Conservation (phyloP, 2,113 vertebrate genomes). For the Oryzias curvinotus region DNA sequence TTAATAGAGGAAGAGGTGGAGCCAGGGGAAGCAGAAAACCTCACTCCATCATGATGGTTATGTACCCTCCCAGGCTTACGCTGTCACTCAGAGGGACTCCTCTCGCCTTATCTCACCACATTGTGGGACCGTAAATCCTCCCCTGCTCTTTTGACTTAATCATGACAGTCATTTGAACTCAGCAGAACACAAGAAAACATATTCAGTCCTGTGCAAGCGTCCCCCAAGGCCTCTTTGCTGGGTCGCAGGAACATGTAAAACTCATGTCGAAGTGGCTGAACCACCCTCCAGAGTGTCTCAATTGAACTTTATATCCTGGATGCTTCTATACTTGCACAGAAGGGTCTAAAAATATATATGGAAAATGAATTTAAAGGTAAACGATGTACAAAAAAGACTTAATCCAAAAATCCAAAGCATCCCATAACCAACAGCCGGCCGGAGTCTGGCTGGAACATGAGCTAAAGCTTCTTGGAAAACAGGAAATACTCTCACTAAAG, state of each 20-base stretch:
- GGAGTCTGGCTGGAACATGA: constrained; percentile 30
- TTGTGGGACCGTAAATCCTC: constrained; percentile 77
- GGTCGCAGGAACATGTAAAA: constrained; percentile 40
- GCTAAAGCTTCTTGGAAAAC: constrained; percentile 52
- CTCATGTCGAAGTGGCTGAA: constrained; percentile 34
- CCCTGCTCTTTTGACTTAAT: constrained; percentile 78
- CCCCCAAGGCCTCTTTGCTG: constrained; percentile 41
- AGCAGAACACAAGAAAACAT: constrained; percentile 67
- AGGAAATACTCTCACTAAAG: constrained; percentile 47
- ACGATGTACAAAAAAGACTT: neutral
- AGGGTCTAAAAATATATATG: too few species aligned
- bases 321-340: too few species aligned
- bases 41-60: constrained; percentile 62
- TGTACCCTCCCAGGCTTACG: constrained; percentile 69
- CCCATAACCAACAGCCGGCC: constrained; percentile 8
- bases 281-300: too few species aligned
- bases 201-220: constrained; percentile 39
- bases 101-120: constrained; percentile 75
- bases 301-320: too few species aligned
- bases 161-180: constrained; percentile 78
- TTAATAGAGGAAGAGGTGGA: constrained; percentile 29
- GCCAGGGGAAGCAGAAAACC: constrained; percentile 47
- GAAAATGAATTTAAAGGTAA: neutral
- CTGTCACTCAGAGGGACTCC: constrained; percentile 71
- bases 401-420: neutral